A percentile compares a stretch with the other conserved stretches of the same genome.
Conservation (phyloP, 1,140 invertebrate genomes). For the Pachypsylla venusta region DNA sequence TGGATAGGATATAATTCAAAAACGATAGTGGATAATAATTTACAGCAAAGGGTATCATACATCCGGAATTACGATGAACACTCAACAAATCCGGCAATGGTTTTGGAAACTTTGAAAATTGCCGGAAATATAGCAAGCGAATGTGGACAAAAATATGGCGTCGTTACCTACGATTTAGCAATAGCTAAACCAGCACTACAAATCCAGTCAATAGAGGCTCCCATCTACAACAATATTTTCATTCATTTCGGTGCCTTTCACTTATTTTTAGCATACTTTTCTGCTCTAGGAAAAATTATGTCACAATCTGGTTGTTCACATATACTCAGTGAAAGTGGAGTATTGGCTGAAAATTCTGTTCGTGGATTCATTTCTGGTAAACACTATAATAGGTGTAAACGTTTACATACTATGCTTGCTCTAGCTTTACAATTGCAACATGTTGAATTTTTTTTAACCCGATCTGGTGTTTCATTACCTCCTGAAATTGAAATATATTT, state of each 20-base stretch:
- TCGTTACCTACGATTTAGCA: constrained; percentile 29
- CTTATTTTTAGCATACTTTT: constrained; percentile 34
- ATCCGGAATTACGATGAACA: constrained; percentile 29
- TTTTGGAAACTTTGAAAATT: constrained; percentile 29
- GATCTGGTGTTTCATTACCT: too few relatives aligned
- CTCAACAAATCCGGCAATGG: constrained; percentile 27
- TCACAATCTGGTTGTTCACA: constrained; percentile 30
- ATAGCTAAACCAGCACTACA: constrained; percentile 31
- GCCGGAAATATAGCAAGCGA: constrained; percentile 24
- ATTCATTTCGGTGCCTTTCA: constrained; percentile 35
- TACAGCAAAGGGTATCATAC: constrained; percentile 27
- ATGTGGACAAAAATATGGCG: constrained; percentile 24
- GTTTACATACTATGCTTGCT: constrained; percentile 31
- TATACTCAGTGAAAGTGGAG: constrained; percentile 30
- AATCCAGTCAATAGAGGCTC: constrained; percentile 28
- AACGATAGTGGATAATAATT: constrained; percentile 19
- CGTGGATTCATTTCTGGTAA: constrained; percentile 31
- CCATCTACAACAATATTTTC: constrained; percentile 30
- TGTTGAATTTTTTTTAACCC: constrained; percentile 14
- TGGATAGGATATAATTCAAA: constrained; percentile 27
- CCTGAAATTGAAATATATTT: too few relatives aligned
- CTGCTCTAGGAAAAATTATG: constrained; percentile 34
- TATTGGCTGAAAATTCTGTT: constrained; percentile 33
- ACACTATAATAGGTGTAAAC: constrained; percentile 35
- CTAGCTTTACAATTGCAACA: constrained; percentile 31